Percentiles rank a stretch among this genome's conserved stretches.
Conservation (phyloP, 2,113 vertebrate genomes). For the Tragelaphus buxtoni region DNA sequence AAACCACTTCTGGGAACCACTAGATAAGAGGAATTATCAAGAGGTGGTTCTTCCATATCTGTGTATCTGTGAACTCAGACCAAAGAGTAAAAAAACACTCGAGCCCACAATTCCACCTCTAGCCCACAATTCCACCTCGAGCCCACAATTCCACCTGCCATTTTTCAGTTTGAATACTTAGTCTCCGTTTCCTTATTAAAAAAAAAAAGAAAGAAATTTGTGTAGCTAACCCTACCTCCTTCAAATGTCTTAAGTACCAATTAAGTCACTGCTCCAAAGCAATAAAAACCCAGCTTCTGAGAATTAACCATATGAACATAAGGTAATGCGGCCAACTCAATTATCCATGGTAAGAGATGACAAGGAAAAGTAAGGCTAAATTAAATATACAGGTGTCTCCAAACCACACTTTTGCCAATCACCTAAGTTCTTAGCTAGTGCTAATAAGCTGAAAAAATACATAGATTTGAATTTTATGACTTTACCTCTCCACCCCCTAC, state of each 20-base stretch:
- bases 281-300: conserved; percentile 58
- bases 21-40: not conserved
- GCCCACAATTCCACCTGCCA: not conserved
- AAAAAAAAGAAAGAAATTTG: conserved; percentile 18
- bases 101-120: not conserved
- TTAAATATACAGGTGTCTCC: conserved; percentile 60
- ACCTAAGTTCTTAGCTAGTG: conserved; percentile 32
- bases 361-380: conserved; percentile 51
- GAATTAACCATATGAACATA: conserved; percentile 59
- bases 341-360: conserved; percentile 66
- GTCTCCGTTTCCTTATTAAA: conserved; percentile 12
- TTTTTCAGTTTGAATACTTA: not conserved
- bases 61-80: not conserved
- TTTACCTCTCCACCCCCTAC: conserved; percentile 39
- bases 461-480: conserved; percentile 63
- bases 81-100: not conserved
- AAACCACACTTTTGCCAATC: conserved; percentile 55
- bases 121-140: not conserved
- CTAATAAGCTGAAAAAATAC: conserved; percentile 59
- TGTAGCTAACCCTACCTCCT: not conserved
- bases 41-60: not conserved
- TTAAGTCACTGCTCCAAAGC: conserved; percentile 48
- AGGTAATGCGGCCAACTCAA: conserved; percentile 64
- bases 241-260: conserved; percentile 46
- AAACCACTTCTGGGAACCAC: not conserved